Evolutionary conservation across 2,888 invertebrate species (phyloP), one percentile per base, ranked within the genome.

Genomic region (Cheilosia vernalis): DNA sequence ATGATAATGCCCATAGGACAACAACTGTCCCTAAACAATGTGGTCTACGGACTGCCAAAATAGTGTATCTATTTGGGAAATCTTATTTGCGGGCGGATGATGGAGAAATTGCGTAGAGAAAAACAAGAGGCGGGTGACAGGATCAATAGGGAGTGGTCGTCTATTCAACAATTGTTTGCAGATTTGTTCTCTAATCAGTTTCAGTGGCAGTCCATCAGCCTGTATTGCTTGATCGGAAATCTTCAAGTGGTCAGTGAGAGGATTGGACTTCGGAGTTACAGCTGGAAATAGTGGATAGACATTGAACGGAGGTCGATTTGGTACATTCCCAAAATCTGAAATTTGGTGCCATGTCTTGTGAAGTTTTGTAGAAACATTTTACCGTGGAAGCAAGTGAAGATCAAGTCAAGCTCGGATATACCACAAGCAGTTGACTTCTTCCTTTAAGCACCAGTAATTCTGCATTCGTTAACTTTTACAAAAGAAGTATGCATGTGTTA

Each of bases 161-260:
- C 27, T 56, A 37, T 53, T 80, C 69, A n/a, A n/a, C 30, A n/a
- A 74, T 69, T 84, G 79, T 55, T 55, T n/a, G 47, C 24, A 30
- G 70, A 76, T 72, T 72, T 85, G n/a, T 47, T 60, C 61, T 40
- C 74, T 67, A 83, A 87, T 84, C 67, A 73, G 77, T 79, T 47
- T 84, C 67, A 73, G 80, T 79, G 47, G 42, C 64, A 24, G 61
- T 55, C 40, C 63, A 70, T 83, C 76, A 80, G 67, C 21, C 15
- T 21, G 64, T 53, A 30, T 9, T 49, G 87, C 69, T 82, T 87
- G 78, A 87, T 86, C 7, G 27, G 79, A 77, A 86, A 87, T 87
- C 87, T 87, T 89, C 87, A 90, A 89, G 90, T 89, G 90, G 90
- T 88, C 89, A 88, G 88, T 87, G 88, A 87, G 81, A 87, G 67